Percentiles rank a stretch among this genome's conserved stretches.
These are phyloP conservation scores for Adelognathus sp. DNA, from an alignment of 2,888 invertebrate species.

Conservation along the genomic window DNA sequence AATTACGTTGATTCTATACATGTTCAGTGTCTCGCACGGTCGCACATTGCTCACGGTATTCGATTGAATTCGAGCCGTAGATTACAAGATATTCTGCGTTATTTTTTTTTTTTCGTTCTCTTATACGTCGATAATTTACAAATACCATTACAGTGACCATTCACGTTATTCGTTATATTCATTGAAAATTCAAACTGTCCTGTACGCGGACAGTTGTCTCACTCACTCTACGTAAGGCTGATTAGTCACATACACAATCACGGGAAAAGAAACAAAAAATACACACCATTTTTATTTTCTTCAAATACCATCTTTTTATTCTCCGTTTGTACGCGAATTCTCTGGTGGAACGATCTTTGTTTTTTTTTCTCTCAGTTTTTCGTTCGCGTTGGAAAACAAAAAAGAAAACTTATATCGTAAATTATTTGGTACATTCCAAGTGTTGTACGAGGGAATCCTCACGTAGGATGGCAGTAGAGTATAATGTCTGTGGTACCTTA, in stretches of 20 bases:
- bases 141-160: constrained; percentile 62
- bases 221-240: constrained; percentile 67
- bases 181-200: constrained; percentile 37
- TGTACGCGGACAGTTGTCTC: constrained; percentile 57
- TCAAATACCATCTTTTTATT: background rate
- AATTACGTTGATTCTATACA: too few species aligned
- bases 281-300: constrained; percentile 10
- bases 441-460: constrained; percentile 62
- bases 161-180: constrained; percentile 46
- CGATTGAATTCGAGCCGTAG: constrained; percentile 10
- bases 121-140: constrained; percentile 53
- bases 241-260: constrained; percentile 56
- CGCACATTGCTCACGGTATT: constrained; percentile 58
- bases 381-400: background rate
- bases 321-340: constrained; percentile 19
- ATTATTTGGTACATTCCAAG: constrained; percentile 50
- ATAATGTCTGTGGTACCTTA: constrained; percentile 63
- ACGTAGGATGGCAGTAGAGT: constrained; percentile 74
- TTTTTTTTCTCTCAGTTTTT: constrained; percentile 1
- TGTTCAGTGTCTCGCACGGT: constrained; percentile 13
- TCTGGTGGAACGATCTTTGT: constrained; percentile 8
- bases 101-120: background rate
- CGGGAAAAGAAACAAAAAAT: constrained; percentile 18
- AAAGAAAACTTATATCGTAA: too few species aligned
- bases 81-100: constrained; percentile 28